phyloP scores from a whole-genome alignment of 1,140 invertebrate species.

The Apis laboriosa region DNA sequence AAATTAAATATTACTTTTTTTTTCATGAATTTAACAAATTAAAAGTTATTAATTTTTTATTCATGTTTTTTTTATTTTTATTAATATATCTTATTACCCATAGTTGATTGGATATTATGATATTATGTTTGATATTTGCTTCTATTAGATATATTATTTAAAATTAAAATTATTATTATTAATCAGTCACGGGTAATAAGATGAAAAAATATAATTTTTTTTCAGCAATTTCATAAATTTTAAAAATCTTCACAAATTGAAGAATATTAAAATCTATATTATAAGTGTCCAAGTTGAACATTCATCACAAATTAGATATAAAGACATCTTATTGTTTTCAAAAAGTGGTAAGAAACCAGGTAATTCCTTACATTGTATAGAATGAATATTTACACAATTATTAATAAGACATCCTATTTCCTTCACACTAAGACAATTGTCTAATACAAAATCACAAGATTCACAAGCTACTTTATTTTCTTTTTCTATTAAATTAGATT shows the following conservation, averaged over 20 bases:
- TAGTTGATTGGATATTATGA: not conserved
- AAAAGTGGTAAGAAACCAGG: slow-evolving; percentile 67
- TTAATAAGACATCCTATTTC: slow-evolving; percentile 63
- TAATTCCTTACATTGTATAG: slow-evolving; percentile 53
- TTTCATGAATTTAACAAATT: not conserved
- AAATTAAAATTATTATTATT: not conserved
- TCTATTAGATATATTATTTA: not conserved
- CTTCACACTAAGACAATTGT: slow-evolving; percentile 53
- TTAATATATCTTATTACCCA: not conserved
- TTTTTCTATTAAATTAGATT: slow-evolving; percentile 56
- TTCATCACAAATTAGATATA: slow-evolving; percentile 70
- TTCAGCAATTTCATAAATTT: not conserved
- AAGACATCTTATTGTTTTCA: slow-evolving; percentile 58
- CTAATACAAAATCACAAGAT: slow-evolving; percentile 67
- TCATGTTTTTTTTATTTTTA: not conserved
- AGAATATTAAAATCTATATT: slow-evolving; percentile 12
- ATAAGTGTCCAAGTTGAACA: slow-evolving; percentile 59
- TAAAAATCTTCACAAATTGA: not conserved
- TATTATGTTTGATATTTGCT: not conserved
- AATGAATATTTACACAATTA: slow-evolving; percentile 63
- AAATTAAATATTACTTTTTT: slow-evolving; percentile 29
- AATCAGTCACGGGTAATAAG: not conserved
- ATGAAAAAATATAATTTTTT: not conserved
- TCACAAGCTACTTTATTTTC: slow-evolving; percentile 61
- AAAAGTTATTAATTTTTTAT: slow-evolving; percentile 8